Base-by-base conservation (phyloP, 1,140 invertebrate genomes). In the Atta texana region DNA sequence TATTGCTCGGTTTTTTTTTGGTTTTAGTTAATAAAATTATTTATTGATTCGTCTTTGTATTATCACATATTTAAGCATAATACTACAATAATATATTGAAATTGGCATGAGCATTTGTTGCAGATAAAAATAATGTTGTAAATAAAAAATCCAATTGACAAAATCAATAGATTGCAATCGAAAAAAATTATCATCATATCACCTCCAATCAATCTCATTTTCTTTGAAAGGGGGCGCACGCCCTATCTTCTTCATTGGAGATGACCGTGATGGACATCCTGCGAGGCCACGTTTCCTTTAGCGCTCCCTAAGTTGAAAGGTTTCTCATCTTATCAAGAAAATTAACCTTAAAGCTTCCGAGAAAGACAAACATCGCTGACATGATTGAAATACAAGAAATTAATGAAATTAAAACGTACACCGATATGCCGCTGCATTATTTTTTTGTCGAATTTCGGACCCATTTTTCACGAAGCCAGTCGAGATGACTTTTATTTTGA, bases 211-310 rank as follows among this genome's bases (percentile, higher is more conserved):
- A 16, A 77, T 63, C 55, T 59, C 24, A 14, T 78, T 80, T 80
- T 24, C 34, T 55, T 39, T 6, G 4, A 5, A 39, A 55, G 49
- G 31, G 49, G 16, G 14, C n/a, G 61, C n/a, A 18, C 44, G 8
- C 14, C 18, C 21, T 55, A 53, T 69, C 63, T 16, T 55, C 1
- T 18, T n/a, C 28, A 16, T 66, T 49, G 63, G n/a, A 78, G 59
- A 68, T 80, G 44, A 78, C 31, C 28, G n/a, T 80, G 77, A 80
- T 55, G 61, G 49, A 80, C 77, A 39, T 69, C 63, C 14, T 55
- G 4, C 49, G n/a, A 69, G 14, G n/a, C n/a, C 49, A 14, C 51
- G 66, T 59, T 80, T n/a, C 14, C 28, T 81, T 71, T 24, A 69
- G 28, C 24, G 18, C n/a, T 28, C 14, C 6, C 7, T 28, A 57